Conservation (phyloP, 92 coral and sea anemone genomes). For the Umimayanthus chanpuru region DNA sequence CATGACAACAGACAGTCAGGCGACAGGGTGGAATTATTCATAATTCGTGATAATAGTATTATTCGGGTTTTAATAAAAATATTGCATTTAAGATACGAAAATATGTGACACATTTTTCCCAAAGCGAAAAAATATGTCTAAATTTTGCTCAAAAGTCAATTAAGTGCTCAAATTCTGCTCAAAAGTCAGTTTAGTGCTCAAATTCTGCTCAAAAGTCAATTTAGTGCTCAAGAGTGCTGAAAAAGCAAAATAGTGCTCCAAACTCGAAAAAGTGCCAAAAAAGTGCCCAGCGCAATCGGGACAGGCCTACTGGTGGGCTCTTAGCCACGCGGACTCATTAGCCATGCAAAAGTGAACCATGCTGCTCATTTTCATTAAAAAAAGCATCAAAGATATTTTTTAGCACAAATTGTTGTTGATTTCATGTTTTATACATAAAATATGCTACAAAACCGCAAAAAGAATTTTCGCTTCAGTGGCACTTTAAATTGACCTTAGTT, state of each 20-base stretch:
- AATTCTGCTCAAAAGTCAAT: too few relatives aligned
- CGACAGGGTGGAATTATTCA: constrained; percentile 47
- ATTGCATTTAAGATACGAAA: constrained; percentile 35
- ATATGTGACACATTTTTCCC: constrained; percentile 32
- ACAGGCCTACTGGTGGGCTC: constrained; percentile 33
- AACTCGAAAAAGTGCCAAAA: too few relatives aligned
- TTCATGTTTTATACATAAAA: background rate
- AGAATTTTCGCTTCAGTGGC: background rate
- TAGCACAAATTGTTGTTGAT: background rate
- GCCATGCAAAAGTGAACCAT: background rate
- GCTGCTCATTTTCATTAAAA: background rate
- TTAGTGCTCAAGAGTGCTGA: too few relatives aligned
- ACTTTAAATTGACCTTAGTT: too few relatives aligned
- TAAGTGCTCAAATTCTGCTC: too few relatives aligned
- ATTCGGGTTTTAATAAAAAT: constrained; percentile 27
- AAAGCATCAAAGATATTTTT: background rate
- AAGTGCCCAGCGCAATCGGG: constrained; percentile 51
- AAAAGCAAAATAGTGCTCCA: too few relatives aligned
- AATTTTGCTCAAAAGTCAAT: constrained; percentile 41
- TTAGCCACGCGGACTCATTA: background rate
- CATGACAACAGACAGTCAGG: constrained; percentile 25
- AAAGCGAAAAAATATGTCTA: constrained; percentile 18
- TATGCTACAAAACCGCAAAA: background rate
- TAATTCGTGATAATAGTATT: constrained; percentile 47
- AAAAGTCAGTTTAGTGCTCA: too few relatives aligned